These are phyloP conservation scores for Patella ulyssiponensis DNA, from an alignment of 2,888 invertebrate genomes.

Conservation along the genomic window DNA sequence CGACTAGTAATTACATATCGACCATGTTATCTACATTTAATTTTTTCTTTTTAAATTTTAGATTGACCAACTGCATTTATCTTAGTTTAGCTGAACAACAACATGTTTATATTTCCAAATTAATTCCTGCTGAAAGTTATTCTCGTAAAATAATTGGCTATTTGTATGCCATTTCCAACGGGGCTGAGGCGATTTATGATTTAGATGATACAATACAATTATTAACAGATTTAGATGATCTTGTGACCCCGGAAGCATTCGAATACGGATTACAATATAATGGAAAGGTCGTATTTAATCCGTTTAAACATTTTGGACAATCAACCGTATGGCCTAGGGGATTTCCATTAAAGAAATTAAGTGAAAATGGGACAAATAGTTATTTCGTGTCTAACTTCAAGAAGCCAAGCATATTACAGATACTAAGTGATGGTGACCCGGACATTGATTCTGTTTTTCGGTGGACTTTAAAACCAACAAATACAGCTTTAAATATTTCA, in stretches of 20 bases:
- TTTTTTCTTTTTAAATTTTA: background rate
- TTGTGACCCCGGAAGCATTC: conserved; percentile 2
- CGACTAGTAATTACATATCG: background rate
- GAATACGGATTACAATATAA: conserved; percentile 17
- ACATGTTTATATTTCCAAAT: background rate
- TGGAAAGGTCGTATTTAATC: conserved; percentile 19
- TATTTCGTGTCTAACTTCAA: conserved; percentile 29
- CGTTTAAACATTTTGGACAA: background rate
- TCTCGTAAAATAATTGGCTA: conserved; percentile 27
- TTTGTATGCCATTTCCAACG: conserved; percentile 27
- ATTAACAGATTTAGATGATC: conserved; percentile 19
- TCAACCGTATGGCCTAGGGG: background rate
- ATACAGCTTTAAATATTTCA: conserved; percentile 37
- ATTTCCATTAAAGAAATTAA: background rate
- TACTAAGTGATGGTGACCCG: conserved; percentile 58
- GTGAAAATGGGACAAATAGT: background rate
- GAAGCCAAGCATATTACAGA: conserved; percentile 55
- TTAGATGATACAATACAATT: conserved; percentile 28
- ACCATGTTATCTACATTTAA: background rate
- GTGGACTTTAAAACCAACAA: conserved; percentile 44
- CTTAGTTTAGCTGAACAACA: conserved; percentile 17
- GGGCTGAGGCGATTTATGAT: conserved; percentile 31
- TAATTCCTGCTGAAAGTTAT: conserved; percentile 20
- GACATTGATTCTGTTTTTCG: conserved; percentile 62
- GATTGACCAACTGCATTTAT: conserved; percentile 24